Percentiles rank a stretch among this genome's conserved stretches.
phyloP scores from a whole-genome alignment of 2,888 invertebrate species.

The Acleris cristana region DNA sequence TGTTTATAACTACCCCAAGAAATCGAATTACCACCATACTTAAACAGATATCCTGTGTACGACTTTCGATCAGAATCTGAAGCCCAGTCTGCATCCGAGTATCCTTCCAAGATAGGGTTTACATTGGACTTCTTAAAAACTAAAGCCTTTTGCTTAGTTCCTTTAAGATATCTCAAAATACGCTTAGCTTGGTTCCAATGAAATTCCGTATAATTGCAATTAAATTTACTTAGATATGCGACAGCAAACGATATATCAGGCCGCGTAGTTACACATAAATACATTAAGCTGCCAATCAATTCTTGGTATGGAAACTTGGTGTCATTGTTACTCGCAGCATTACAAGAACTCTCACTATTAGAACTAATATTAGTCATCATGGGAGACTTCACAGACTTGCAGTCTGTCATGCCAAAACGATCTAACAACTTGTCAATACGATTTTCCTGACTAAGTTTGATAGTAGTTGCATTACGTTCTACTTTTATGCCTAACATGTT shows the following conservation, averaged over 20 bases:
- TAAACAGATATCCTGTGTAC: conserved; percentile 8
- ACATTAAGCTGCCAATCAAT: neutral
- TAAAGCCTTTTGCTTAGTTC: conserved; percentile 11
- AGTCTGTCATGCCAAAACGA: conserved; percentile 8
- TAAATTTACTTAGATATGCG: conserved; percentile 11
- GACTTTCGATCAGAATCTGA: conserved; percentile 10
- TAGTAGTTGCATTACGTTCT: neutral
- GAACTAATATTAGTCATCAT: conserved; percentile 9
- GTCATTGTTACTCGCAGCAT: conserved; percentile 4
- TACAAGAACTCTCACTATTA: conserved; percentile 1
- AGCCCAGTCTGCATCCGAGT: no score
- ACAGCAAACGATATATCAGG: conserved; percentile 3
- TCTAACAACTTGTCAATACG: conserved; percentile 6
- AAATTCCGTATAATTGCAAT: neutral
- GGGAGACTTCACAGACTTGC: conserved; percentile 8
- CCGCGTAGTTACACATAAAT: neutral
- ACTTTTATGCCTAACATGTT: neutral
- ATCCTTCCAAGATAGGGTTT: no score
- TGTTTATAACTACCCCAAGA: conserved; percentile 9
- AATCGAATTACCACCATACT: conserved; percentile 8
- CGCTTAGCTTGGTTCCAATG: conserved; percentile 2
- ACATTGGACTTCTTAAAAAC: neutral
- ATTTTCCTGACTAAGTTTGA: conserved; percentile 10
- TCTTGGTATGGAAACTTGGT: conserved; percentile 4
- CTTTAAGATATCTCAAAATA: conserved; percentile 1